Conservation (phyloP, 2,113 vertebrate species). For the Shinisaurus crocodilurus region DNA sequence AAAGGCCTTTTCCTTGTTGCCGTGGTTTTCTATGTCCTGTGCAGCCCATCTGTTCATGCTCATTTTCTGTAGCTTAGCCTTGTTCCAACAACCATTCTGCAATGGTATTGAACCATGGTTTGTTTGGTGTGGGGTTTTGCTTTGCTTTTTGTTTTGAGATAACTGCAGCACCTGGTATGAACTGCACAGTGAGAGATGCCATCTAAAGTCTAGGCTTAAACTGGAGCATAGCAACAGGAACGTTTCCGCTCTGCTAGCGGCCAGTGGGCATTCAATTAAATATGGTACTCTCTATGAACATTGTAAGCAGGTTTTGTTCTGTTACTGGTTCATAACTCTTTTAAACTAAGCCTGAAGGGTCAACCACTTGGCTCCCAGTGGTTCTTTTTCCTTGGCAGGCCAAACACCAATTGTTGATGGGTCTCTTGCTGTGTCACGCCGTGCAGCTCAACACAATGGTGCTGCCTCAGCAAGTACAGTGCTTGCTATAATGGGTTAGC, state of each 20-base stretch:
- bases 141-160: no score
- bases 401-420: conserved; percentile 3
- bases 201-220: neutral
- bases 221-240: neutral
- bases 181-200: neutral
- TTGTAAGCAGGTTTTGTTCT: neutral
- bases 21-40: neutral
- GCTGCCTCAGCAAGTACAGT: neutral
- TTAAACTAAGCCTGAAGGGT: neutral
- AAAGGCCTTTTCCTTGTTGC: neutral
- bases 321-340: neutral
- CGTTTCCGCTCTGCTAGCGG: neutral
- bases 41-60: neutral
- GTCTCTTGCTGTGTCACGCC: neutral
- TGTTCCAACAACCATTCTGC: neutral
- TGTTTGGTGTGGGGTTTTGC: no score
- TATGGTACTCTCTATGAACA: neutral
- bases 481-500: neutral
- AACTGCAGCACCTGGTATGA: neutral
- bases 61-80: neutral
- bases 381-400: neutral
- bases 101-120: neutral
- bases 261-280: neutral
- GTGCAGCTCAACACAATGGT: neutral
- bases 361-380: neutral